Evolutionary conservation across 2,113 vertebrate species (phyloP).

Genomic region (Varanus salvator): DNA sequence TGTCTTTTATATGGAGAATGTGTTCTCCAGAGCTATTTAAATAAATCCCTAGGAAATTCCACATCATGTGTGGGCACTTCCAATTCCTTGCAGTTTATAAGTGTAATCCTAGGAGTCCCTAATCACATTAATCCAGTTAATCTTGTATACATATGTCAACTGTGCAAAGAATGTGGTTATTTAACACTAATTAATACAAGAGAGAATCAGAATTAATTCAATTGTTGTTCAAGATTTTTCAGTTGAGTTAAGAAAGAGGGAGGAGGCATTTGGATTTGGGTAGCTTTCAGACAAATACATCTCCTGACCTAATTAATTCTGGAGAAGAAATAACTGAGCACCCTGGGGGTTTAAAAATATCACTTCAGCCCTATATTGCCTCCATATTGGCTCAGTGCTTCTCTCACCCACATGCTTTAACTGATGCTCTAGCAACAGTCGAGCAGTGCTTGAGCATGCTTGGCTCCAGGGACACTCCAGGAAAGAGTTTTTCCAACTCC

Average conservation of each 20-base stretch:
- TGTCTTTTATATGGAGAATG: neutral
- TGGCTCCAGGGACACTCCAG: neutral
- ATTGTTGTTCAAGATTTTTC: neutral
- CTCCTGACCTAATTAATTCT: neutral
- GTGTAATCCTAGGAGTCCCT: neutral
- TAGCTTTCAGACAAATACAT: neutral
- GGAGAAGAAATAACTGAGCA: neutral
- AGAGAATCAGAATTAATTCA: neutral
- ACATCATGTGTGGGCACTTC: neutral
- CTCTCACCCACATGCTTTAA: neutral
- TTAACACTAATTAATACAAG: neutral
- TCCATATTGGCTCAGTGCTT: neutral
- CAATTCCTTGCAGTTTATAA: neutral
- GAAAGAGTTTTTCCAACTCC: neutral
- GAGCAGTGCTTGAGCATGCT: neutral
- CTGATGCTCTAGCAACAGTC: neutral
- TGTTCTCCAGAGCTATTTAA: constrained; percentile 16
- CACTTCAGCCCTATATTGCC: neutral
- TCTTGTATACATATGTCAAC: neutral
- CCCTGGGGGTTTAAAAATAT: neutral
- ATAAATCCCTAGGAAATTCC: constrained; percentile 15
- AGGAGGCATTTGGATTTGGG: neutral
- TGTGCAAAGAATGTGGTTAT: neutral
- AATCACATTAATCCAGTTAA: neutral
- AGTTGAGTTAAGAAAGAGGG: neutral